phyloP scores from a whole-genome alignment of 2,113 vertebrate genomes.

The human (Homo sapiens) region DNA sequence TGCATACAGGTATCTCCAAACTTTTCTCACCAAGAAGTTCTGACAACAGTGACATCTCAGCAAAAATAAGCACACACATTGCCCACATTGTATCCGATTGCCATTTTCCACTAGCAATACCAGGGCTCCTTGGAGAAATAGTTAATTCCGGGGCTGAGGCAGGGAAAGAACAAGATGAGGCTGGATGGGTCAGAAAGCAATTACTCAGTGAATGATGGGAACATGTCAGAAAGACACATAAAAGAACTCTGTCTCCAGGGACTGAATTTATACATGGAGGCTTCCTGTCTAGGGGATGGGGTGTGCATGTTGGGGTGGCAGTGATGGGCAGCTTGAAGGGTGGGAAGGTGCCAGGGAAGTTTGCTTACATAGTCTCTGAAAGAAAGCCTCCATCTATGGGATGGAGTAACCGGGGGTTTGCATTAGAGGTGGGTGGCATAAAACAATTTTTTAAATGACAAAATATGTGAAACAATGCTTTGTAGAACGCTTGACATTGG shows the following conservation, averaged over 20 bases:
- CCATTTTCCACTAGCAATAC: not conserved
- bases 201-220: not conserved
- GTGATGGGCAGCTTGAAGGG: no score
- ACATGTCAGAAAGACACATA: not conserved
- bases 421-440: no score
- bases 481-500: not conserved
- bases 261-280: not conserved
- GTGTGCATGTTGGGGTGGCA: no score
- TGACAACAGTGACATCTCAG: not conserved
- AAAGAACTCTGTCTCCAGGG: not conserved
- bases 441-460: not conserved
- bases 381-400: no score
- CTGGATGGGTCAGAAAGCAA: not conserved
- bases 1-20: not conserved
- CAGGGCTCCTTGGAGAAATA: not conserved
- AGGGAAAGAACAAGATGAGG: not conserved
- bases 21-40: not conserved
- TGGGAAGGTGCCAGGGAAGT: no score
- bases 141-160: no score
- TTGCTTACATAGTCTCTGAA: no score
- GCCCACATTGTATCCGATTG: not conserved
- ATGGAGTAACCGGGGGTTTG: no score
- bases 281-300: no score
- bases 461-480: no score
- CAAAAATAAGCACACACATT: not conserved